These are phyloP conservation scores for Sylvilagus bachmani DNA, from an alignment of 2,113 vertebrate species.

Conservation along the genomic window DNA sequence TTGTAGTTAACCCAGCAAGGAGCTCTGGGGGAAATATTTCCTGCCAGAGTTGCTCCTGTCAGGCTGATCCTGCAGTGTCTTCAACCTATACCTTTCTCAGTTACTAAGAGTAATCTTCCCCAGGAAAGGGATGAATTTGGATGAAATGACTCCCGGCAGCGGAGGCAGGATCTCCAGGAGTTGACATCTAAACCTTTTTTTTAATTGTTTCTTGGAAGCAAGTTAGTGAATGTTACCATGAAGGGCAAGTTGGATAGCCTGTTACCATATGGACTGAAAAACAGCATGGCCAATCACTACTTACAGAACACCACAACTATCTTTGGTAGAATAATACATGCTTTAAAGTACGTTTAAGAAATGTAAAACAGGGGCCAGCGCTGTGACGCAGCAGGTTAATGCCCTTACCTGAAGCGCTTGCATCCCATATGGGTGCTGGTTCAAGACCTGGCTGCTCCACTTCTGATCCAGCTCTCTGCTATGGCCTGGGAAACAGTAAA, in stretches of 20 bases:
- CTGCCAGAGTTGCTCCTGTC: background rate
- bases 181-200: background rate
- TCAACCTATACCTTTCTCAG: background rate
- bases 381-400: too few species aligned
- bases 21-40: background rate
- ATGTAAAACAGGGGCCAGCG: background rate
- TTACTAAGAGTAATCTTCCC: background rate
- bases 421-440: too few species aligned
- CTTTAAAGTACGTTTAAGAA: background rate
- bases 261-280: background rate
- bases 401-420: too few species aligned
- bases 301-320: background rate
- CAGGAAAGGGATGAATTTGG: background rate
- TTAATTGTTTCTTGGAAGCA: background rate
- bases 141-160: background rate
- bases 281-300: background rate
- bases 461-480: too few species aligned
- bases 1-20: background rate
- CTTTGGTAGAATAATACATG: background rate
- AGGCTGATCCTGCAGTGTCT: background rate
- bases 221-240: background rate
- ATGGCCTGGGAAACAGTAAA: too few species aligned
- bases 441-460: too few species aligned
- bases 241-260: background rate
- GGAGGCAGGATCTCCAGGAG: background rate